A percentile compares a stretch with the other conserved stretches of the same genome.
Conservation (phyloP, 2,888 invertebrate genomes). For the Tetramorium bicarinatum region DNA sequence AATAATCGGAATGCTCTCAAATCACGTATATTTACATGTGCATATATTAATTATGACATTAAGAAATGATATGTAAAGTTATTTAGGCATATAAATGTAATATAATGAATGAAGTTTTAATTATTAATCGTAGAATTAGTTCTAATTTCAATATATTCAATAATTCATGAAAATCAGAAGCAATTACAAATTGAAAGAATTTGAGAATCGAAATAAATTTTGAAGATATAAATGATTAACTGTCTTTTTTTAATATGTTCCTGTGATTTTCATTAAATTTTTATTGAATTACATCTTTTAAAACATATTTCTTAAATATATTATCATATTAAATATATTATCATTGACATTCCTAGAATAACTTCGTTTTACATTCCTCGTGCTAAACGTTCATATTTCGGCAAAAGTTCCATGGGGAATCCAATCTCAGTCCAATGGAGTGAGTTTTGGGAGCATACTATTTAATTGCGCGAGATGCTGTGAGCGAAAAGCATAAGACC, state of each 20-base stretch:
- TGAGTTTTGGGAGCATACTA: slow-evolving; percentile 47
- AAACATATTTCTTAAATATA: slow-evolving; percentile 12
- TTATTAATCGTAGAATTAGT: background rate
- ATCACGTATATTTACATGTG: background rate
- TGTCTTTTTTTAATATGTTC: background rate
- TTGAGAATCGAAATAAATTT: background rate
- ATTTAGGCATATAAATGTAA: background rate
- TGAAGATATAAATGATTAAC: background rate
- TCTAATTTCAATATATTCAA: background rate
- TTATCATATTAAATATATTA: slow-evolving; percentile 9
- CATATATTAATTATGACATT: background rate
- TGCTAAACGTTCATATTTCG: slow-evolving; percentile 46
- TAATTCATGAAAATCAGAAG: background rate
- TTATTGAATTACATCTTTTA: background rate
- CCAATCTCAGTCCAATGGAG: slow-evolving; percentile 51
- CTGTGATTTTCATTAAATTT: background rate
- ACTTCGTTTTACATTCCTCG: slow-evolving; percentile 28
- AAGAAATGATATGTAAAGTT: background rate
- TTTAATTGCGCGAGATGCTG: slow-evolving; percentile 50
- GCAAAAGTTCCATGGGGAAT: slow-evolving; percentile 33
- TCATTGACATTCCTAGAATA: background rate
- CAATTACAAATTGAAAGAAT: background rate
- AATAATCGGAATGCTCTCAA: background rate
- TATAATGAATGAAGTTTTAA: background rate
- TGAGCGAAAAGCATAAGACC: slow-evolving; percentile 44